A percentile compares a stretch with the other conserved stretches of the same genome.
phyloP scores from a whole-genome alignment of 1,140 invertebrate genomes.

The Euura lappo region DNA sequence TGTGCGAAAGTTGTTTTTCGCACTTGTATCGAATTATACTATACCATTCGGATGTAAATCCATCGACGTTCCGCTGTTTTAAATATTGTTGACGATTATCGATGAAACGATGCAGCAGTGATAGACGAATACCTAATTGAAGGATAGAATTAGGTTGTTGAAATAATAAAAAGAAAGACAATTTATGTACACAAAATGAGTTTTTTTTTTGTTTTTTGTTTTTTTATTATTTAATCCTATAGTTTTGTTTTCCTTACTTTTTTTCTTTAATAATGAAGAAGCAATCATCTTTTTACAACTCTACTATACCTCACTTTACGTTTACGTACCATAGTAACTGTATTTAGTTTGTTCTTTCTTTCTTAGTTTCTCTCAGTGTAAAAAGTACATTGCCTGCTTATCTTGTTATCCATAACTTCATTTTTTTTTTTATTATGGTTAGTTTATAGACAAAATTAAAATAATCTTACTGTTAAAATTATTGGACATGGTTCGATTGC shows the following conservation, averaged over 20 bases:
- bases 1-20: too few species aligned
- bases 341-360: conserved; percentile 37
- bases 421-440: conserved; percentile 32
- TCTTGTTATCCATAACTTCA: conserved; percentile 29
- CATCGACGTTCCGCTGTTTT: too few species aligned
- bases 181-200: conserved; percentile 53
- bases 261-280: conserved; percentile 49
- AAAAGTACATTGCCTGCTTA: conserved; percentile 54
- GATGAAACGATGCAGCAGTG: too few species aligned
- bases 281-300: conserved; percentile 50
- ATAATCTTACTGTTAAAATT: conserved; percentile 47
- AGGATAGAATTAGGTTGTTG: conserved; percentile 7
- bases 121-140: too few species aligned
- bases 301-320: conserved; percentile 13
- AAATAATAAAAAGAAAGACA: conserved; percentile 19
- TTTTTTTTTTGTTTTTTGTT: conserved; percentile 24
- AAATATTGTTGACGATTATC: too few species aligned
- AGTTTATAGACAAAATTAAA: conserved; percentile 52
- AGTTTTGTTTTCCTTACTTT: not conserved
- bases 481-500: conserved; percentile 20
- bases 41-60: too few species aligned
- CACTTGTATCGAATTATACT: too few species aligned
- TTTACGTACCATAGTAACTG: conserved; percentile 34
- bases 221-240: conserved; percentile 42
- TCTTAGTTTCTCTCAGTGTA: conserved; percentile 33